phyloP scores from a whole-genome alignment of 2,888 invertebrate genomes.

The Pristionchus arcanus region DNA sequence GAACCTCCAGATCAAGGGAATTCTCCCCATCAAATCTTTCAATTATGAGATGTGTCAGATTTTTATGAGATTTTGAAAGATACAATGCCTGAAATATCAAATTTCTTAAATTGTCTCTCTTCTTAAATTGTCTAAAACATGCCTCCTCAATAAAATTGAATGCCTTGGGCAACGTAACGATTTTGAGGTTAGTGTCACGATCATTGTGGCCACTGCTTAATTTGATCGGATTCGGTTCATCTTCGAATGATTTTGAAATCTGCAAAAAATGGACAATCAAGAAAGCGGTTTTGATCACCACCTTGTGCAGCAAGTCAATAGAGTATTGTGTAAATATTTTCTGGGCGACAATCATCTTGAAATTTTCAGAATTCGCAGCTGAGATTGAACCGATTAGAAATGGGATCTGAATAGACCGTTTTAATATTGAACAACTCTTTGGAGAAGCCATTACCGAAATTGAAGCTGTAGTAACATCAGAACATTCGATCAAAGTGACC shows the following conservation, averaged over 20 bases:
- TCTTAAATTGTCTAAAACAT: too few species aligned
- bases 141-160: constrained; percentile 5
- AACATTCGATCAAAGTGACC: background rate
- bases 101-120: background rate
- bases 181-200: background rate
- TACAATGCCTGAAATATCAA: background rate
- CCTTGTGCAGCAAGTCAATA: background rate
- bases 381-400: background rate
- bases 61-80: background rate
- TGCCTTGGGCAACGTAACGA: background rate
- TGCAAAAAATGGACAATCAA: background rate
- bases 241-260: background rate
- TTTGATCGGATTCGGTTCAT: background rate
- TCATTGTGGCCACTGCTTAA: background rate
- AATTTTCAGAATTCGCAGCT: background rate
- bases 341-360: constrained; percentile 20
- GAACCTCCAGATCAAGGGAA: background rate
- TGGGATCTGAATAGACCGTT: background rate
- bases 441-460: background rate
- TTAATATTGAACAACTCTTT: background rate
- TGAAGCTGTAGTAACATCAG: background rate
- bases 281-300: background rate
- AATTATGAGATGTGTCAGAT: background rate
- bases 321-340: background rate
- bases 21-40: constrained; percentile 4